Percentiles rank a stretch among this genome's conserved stretches.
Conservation (phyloP, 2,113 vertebrate genomes). For the Cynocephalus volans region DNA sequence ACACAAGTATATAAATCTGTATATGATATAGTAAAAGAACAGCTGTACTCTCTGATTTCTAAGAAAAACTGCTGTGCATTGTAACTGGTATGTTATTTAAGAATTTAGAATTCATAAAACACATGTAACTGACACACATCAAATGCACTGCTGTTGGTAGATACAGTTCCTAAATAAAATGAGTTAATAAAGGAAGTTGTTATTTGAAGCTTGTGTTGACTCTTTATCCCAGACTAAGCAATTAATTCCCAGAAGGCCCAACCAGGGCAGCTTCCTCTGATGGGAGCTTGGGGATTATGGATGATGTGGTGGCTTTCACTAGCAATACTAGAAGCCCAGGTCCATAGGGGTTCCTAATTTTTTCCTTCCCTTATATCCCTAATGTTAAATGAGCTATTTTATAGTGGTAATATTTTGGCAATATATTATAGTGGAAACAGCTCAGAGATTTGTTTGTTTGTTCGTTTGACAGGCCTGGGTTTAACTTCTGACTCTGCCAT, state of each 20-base stretch:
- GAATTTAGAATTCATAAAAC: background rate
- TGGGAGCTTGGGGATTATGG: background rate
- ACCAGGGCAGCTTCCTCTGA: background rate
- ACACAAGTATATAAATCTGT: background rate
- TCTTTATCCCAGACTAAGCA: background rate
- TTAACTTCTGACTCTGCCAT: conserved; percentile 32
- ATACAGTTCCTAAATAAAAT: background rate
- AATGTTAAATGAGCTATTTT: background rate
- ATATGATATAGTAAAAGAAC: background rate
- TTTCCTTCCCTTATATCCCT: background rate
- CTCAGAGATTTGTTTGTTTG: background rate
- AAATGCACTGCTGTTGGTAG: background rate
- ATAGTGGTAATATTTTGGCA: background rate
- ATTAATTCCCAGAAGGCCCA: background rate
- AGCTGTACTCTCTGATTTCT: background rate
- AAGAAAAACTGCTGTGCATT: background rate
- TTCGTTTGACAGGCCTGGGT: background rate
- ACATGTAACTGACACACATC: background rate
- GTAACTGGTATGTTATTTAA: background rate
- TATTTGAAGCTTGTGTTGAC: background rate
- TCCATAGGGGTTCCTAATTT: background rate
- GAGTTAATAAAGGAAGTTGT: background rate
- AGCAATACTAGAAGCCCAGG: background rate
- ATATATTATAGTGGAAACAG: background rate
- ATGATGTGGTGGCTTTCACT: background rate